Evolutionary conservation across 2,797 vertebrate species (phyloP), one percentile per base, ranked within the genome.

Genomic region (Syngnathus acus): DNA sequence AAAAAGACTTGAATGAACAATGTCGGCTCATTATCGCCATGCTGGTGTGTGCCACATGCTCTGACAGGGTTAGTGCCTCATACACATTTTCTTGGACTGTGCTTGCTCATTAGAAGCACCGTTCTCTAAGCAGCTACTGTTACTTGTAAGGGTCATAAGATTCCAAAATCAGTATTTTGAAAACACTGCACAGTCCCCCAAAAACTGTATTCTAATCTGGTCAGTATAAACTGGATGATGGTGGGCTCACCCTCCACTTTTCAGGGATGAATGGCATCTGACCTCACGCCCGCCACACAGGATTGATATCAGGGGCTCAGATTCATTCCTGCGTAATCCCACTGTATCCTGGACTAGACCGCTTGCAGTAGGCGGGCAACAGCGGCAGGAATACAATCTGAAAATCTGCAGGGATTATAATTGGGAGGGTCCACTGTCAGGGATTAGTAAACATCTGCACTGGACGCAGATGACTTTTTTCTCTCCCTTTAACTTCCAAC

Each of bases 361-460:
- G 57, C 68, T 67, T 64, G 37, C 55, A 64, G 70, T 74, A 57
- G 75, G 78, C 79, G 80, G 81, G 81, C 78, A 76, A 59, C 65
- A 73, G 38, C 57, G 11, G 51, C 23, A 14, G n/a, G 14, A 61
- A 51, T 26, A 32, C 85, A 82, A 88, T 85, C 82, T 73, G 21
- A 71, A 74, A 85, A 81, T 88, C 84, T 80, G 54, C 62, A 19
- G 67, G 76, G 88, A 92, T 91, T 90, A 91, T 81, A 73, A 9
- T 65, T 78, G 75, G 80, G 77, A 69, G 48, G 82, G 80, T 80
- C 80, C 72, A 76, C 6, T 64, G 61, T 21, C 21, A 17, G 64
- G 84, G 89, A 90, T 91, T 91, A 91, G 62, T 62, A 65, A 89
- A 88, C 87, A 91, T 89, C 89, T 90, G 90, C 80, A 84, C 81